Base-by-base conservation (phyloP, 2,797 vertebrate genomes). In the Lithobates pipiens region DNA sequence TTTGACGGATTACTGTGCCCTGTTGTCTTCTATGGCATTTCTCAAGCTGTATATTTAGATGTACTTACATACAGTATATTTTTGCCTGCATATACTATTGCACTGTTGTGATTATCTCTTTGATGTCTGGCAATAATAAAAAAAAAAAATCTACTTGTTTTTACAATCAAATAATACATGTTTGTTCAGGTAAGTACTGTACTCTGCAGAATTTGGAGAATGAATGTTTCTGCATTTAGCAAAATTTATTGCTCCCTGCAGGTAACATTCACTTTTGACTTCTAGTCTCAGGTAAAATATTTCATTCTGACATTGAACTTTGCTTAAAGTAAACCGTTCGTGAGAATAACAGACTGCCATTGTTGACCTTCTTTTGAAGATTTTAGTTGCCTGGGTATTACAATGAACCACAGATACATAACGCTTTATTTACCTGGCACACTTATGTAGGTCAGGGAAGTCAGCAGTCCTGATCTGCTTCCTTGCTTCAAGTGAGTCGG, bases 221-320 rank as follows among this genome's bases (percentile, higher is more conserved):
- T 2, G 7, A 61, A 18, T 61, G 0, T 67, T 67, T 67, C 27
- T 67, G n/a, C 1, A 3, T 16, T 18, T 39, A 36, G 67, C 36
- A 36, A 72, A 68, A 81, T 10, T 61, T 72, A 69, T 68, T 25
- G 13, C 68, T 74, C 42, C 81, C 73, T 54, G 65, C 65, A 76
- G 74, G 73, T 83, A 69, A 75, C 82, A 76, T 34, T 46, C 44
- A 77, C 50, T 76, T 34, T 9, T 67, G 10, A 25, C 68, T 70
- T 44, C 67, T 71, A 57, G 21, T 71, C 15, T 50, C n/a, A 70
- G 29, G 32, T 27, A 32, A 68, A 18, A 83, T 83, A 77, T 83
- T 68, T 83, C 21, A 36, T 25, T n/a, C 23, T 77, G 74, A 83
- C 21, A 77, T n/a, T 25, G 21, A n/a, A 29, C 21, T 34, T n/a